A percentile compares a stretch with the other conserved stretches of the same genome.
These are phyloP conservation scores for Bicyclus anynana DNA, from an alignment of 1,140 invertebrate species.

Conservation along the genomic window DNA sequence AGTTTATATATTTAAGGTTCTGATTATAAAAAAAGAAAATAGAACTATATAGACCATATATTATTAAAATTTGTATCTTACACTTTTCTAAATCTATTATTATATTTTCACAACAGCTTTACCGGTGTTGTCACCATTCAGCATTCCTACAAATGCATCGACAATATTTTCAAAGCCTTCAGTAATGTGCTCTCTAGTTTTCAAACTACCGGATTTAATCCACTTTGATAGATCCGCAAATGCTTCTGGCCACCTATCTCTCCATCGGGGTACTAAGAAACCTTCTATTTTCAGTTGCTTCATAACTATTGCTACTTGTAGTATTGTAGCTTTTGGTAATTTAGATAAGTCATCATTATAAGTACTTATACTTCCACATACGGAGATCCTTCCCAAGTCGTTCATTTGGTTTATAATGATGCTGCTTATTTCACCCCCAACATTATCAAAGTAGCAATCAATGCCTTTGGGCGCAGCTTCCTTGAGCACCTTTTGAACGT, in stretches of 20 bases:
- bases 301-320: slow-evolving; percentile 27
- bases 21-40: no score
- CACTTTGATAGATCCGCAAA: slow-evolving; percentile 29
- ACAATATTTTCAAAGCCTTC: slow-evolving; percentile 36
- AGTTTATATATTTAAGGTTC: no score
- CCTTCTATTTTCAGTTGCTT: slow-evolving; percentile 35
- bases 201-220: slow-evolving; percentile 31
- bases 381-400: slow-evolving; percentile 27
- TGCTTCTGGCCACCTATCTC: slow-evolving; percentile 24
- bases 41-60: no score
- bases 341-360: slow-evolving; percentile 26
- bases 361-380: slow-evolving; percentile 35
- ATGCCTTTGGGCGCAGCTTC: slow-evolving; percentile 32
- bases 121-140: slow-evolving; percentile 33
- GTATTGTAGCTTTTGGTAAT: slow-evolving; percentile 20
- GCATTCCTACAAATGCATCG: slow-evolving; percentile 33
- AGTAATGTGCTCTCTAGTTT: slow-evolving; percentile 28
- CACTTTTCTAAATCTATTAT: no score
- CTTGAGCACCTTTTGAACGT: slow-evolving; percentile 26
- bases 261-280: slow-evolving; percentile 28
- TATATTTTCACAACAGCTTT: slow-evolving; percentile 33
- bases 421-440: slow-evolving; percentile 37
- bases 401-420: slow-evolving; percentile 36
- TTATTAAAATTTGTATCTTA: no score
- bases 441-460: slow-evolving; percentile 35